Evolutionary conservation across 2,888 invertebrate species (phyloP).

Genomic region (Pantelozetes paolii): DNA sequence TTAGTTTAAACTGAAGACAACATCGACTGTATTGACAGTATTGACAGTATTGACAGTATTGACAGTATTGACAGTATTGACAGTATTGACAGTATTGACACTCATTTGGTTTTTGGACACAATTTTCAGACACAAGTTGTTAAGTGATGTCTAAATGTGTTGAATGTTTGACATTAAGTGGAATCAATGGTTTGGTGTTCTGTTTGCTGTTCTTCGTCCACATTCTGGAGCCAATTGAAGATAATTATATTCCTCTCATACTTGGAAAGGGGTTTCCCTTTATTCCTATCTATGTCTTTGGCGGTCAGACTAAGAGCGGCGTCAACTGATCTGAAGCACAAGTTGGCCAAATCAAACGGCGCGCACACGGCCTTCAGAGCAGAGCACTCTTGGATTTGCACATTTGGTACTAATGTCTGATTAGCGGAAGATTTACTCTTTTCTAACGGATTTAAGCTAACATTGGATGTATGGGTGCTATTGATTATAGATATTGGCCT

Average conservation of each 20-base stretch:
- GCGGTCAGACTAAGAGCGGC: slow-evolving; percentile 59
- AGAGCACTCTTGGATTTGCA: not conserved
- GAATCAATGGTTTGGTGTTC: not conserved
- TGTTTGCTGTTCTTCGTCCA: slow-evolving; percentile 60
- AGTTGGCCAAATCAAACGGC: slow-evolving; percentile 14
- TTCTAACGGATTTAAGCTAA: not conserved
- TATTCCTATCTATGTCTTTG: slow-evolving; percentile 72
- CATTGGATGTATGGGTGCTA: no score
- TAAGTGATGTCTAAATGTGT: no score
- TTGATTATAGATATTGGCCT: no score
- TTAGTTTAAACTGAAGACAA: no score
- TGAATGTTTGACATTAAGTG: not conserved
- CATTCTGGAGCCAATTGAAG: slow-evolving; percentile 85
- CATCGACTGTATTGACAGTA: no score
- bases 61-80: no score
- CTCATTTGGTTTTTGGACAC: no score
- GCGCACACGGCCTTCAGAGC: not conserved
- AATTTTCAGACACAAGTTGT: no score
- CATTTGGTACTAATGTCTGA: not conserved
- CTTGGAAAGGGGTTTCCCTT: slow-evolving; percentile 77
- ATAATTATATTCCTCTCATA: slow-evolving; percentile 93
- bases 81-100: no score
- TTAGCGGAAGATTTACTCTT: not conserved
- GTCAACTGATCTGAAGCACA: slow-evolving; percentile 6
- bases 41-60: no score